A percentile compares a stretch with the other conserved stretches of the same genome.
Evolutionary conservation across 2,888 invertebrate genomes (phyloP).

Genomic region (Trissonchulus sp.): DNA sequence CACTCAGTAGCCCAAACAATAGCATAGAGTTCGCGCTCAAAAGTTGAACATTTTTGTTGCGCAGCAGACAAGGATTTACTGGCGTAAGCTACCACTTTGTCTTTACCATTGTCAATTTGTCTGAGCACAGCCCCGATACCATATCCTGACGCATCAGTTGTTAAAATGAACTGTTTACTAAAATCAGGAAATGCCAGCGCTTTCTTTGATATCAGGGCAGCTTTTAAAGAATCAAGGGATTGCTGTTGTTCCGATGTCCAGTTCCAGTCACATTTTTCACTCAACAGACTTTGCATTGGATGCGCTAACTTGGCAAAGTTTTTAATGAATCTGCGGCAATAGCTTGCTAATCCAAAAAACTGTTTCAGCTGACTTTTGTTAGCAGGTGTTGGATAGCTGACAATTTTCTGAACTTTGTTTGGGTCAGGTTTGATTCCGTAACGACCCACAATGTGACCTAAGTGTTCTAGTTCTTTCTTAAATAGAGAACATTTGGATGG

Average conservation of each 20-base stretch:
- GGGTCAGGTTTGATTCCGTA: not conserved
- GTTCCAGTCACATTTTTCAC: not conserved
- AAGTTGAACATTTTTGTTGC: slow-evolving; percentile 34
- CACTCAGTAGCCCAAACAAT: slow-evolving; percentile 34
- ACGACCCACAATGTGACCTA: not conserved
- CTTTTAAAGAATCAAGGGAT: not conserved
- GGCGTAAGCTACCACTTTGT: slow-evolving; percentile 31
- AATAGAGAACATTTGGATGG: not conserved
- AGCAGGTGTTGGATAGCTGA: not conserved
- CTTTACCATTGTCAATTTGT: not conserved
- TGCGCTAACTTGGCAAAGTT: slow-evolving; percentile 6
- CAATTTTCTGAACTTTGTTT: not conserved
- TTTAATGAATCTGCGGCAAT: slow-evolving; percentile 3
- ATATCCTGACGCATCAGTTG: slow-evolving; percentile 21
- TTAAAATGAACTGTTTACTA: not conserved
- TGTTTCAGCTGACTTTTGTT: not conserved
- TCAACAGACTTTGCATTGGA: not conserved
- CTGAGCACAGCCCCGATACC: not conserved
- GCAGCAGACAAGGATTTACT: slow-evolving; percentile 24
- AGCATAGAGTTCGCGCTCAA: slow-evolving; percentile 33
- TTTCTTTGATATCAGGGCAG: not conserved
- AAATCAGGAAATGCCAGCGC: slow-evolving; percentile 26
- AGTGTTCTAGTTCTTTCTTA: not conserved
- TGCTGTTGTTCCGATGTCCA: slow-evolving; percentile 3
- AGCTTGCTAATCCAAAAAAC: slow-evolving; percentile 15